Base-by-base conservation (phyloP, 2,888 invertebrate genomes). In the Thysanoteuthis rhombus region DNA sequence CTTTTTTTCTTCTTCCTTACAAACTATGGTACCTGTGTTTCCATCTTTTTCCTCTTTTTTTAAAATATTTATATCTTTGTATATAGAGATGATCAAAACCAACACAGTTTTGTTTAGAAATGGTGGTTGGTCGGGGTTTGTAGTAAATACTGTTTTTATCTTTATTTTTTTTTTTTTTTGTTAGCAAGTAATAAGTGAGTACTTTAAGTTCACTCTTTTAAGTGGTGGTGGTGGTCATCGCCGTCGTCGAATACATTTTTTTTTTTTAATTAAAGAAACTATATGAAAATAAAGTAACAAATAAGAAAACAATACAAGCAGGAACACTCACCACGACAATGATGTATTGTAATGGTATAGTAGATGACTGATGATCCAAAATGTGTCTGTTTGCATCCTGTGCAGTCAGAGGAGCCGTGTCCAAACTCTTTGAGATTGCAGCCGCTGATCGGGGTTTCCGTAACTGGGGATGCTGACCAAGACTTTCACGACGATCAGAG, bases 221-320 rank as follows among this genome's bases (percentile, higher is more conserved):
- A 16, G 75, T 75, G 75, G n/a, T 75, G 75, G n/a, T 75, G n/a
- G 36, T 75, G 75, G n/a, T 75, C n/a, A 75, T 75, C 75, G 36
- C n/a, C n/a, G 75, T n/a, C 75, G 75, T n/a, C 75, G 36, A 75
- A 75, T 4, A 36, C n/a, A 16, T 75, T n/a, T 75, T 75, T 75
- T 75, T 75, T 75, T 75, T 75, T 75, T 75, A 75, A 75, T n/a
- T 75, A 75, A 75, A 75, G 75, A 75, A 75, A 75, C 75, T 75
- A 75, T 75, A 75, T 16, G 75, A 75, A 75, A 75, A 75, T 75
- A 75, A 75, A 75, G 75, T 75, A 75, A 75, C 75, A 75, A 75
- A 75, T 75, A 75, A 75, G 36, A 75, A 36, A 75, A 75, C 75
- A 75, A 75, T 75, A 75, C 75, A 75, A 75, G 75, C 75, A 36